Percentiles rank a stretch among this genome's conserved stretches.
phyloP scores from a whole-genome alignment of 2,797 vertebrate species.

The Linurgus olivaceus region DNA sequence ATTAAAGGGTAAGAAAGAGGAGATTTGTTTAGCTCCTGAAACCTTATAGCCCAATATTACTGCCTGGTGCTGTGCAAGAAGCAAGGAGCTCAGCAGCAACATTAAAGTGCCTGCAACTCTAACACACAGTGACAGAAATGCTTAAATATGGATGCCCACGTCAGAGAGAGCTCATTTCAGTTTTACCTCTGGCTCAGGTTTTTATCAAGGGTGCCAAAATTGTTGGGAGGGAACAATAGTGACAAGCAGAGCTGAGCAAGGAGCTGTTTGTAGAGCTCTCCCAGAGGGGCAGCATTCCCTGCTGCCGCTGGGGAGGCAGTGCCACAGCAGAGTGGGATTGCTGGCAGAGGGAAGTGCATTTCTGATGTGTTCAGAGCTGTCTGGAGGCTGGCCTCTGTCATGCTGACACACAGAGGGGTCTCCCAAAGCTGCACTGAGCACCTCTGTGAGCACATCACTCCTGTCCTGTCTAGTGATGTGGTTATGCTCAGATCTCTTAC shows the following conservation, averaged over 20 bases:
- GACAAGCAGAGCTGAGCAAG: neutral
- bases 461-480: neutral
- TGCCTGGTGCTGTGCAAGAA: neutral
- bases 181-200: slow-evolving; percentile 7
- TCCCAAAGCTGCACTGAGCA: neutral
- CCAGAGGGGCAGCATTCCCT: neutral
- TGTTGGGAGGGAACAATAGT: slow-evolving; percentile 6
- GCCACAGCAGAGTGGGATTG: neutral
- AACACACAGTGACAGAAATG: slow-evolving; percentile 37
- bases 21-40: slow-evolving; percentile 30
- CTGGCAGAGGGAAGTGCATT: neutral
- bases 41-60: neutral
- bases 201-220: slow-evolving; percentile 56
- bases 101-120: neutral
- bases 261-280: neutral
- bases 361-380: neutral
- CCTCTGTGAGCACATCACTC: neutral
- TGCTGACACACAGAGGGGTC: neutral
- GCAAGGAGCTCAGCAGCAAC: neutral
- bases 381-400: neutral
- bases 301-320: neutral
- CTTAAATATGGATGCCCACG: slow-evolving; percentile 66
- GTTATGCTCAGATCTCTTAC: neutral
- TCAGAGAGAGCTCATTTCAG: slow-evolving; percentile 39
- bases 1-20: neutral